Evolutionary conservation across 2,888 invertebrate genomes (phyloP).

Genomic region (Elysia crispata): DNA sequence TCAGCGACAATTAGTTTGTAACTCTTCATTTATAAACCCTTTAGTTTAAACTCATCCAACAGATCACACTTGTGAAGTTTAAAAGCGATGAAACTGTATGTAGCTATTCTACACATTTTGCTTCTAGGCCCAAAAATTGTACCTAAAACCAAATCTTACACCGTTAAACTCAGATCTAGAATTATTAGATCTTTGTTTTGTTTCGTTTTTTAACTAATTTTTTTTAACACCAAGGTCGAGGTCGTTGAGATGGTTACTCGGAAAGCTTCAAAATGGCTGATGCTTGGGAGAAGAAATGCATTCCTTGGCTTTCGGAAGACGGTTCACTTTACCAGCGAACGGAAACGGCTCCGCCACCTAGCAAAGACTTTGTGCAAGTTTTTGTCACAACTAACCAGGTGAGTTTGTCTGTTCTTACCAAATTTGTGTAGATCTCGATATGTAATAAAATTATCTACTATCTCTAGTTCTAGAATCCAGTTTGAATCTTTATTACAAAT

Average conservation of each 20-base stretch:
- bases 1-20: too few species aligned
- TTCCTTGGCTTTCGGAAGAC: constrained; percentile 59
- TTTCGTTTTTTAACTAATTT: too few species aligned
- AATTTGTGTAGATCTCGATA: not conserved
- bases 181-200: too few species aligned
- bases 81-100: too few species aligned
- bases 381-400: constrained; percentile 66
- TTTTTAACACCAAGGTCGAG: constrained; percentile 33
- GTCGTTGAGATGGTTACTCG: constrained; percentile 54
- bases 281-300: constrained; percentile 32
- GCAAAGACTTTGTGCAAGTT: constrained; percentile 73
- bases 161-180: too few species aligned
- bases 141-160: too few species aligned
- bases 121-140: too few species aligned
- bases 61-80: too few species aligned
- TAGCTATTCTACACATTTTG: too few species aligned
- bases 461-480: not conserved
- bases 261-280: constrained; percentile 61
- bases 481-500: not conserved
- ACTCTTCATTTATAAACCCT: too few species aligned
- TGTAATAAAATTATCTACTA: too few species aligned
- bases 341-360: constrained; percentile 63
- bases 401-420: not conserved
- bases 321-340: constrained; percentile 62
- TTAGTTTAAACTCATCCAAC: too few species aligned